Evolutionary conservation across 2,888 invertebrate species (phyloP).

Genomic region (Polyommatus icarus): DNA sequence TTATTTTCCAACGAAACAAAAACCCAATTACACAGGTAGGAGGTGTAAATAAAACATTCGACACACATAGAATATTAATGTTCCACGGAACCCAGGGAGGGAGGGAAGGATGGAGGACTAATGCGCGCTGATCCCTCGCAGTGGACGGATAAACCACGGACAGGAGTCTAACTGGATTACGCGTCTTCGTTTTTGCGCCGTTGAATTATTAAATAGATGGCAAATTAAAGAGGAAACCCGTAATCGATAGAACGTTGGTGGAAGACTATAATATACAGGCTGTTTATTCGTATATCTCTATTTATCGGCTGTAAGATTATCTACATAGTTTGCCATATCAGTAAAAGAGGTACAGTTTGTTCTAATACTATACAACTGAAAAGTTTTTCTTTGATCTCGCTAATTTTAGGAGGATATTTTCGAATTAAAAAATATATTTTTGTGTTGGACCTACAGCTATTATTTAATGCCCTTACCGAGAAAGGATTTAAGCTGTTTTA

Average conservation of each 20-base stretch:
- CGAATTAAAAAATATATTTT: no score
- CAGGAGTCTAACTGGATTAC: slow-evolving; percentile 64
- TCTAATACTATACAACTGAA: no score
- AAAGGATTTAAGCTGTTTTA: no score
- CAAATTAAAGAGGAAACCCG: slow-evolving; percentile 41
- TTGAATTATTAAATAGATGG: slow-evolving; percentile 59
- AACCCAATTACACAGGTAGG: slow-evolving; percentile 35
- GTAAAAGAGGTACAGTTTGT: no score
- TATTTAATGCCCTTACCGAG: no score
- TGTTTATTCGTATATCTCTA: not conserved
- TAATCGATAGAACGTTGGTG: slow-evolving; percentile 34
- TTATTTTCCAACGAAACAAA: slow-evolving; percentile 25
- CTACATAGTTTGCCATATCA: not conserved
- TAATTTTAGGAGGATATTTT: no score
- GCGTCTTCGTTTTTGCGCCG: slow-evolving; percentile 58
- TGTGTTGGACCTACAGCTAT: no score
- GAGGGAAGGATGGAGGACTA: slow-evolving; percentile 51
- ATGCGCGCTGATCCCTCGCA: slow-evolving; percentile 58
- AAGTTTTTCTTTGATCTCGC: no score
- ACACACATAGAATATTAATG: slow-evolving; percentile 75
- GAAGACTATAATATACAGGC: not conserved
- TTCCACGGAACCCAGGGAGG: slow-evolving; percentile 43
- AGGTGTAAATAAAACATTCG: slow-evolving; percentile 64
- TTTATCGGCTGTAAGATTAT: not conserved
- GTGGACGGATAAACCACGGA: slow-evolving; percentile 52